Base-by-base conservation (phyloP, 2,888 invertebrate species). In the Lasioglossum leucozonium region DNA sequence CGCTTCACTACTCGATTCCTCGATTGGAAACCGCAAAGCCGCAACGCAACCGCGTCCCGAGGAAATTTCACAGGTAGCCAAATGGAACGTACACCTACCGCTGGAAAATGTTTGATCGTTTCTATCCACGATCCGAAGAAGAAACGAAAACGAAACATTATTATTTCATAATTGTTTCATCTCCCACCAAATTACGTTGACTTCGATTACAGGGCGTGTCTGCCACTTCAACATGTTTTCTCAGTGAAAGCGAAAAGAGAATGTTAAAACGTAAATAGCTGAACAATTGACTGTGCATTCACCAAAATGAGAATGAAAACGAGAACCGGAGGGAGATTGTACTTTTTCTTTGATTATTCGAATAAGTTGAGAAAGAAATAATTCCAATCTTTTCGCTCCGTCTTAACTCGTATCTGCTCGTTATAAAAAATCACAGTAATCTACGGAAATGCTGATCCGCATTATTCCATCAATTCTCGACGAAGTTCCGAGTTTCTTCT, bases 21-120 rank as follows among this genome's bases (percentile, higher is more conserved):
- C 85, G 47, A 85, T 82, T 85, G 82, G 74, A 86, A 85, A 85
- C 86, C 85, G 77, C 86, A 82, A 77, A 85, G 73, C 85, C 82
- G 69, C 86, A 74, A 69, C 55, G 16, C 65, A 44, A 77, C 72
- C 55, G 76, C 18, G 55, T 47, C 73, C 34, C 47, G 65, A 51
- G 58, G 79, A 86, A 82, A 85, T 85, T 82, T 85, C 79, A 47
- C 79, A 67, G 42, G 47, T 71, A 65, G 58, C 34, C 76, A 79
- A 86, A 47, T 77, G 76, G 82, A 85, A 73, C 86, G 47, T 79
- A 67, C 79, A 82, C 78, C 77, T 79, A n/a, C 51, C 51, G n/a
- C 10, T 51, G 51, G 51, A 51, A 51, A 51, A 51, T 51, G 10
- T 51, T n/a, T 51, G 51, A 51, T 51, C 51, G 51, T n/a, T 51